A percentile compares a stretch with the other conserved stretches of the same genome.
phyloP scores from a whole-genome alignment of 1,140 invertebrate genomes.

The Bombus sibiricus region DNA sequence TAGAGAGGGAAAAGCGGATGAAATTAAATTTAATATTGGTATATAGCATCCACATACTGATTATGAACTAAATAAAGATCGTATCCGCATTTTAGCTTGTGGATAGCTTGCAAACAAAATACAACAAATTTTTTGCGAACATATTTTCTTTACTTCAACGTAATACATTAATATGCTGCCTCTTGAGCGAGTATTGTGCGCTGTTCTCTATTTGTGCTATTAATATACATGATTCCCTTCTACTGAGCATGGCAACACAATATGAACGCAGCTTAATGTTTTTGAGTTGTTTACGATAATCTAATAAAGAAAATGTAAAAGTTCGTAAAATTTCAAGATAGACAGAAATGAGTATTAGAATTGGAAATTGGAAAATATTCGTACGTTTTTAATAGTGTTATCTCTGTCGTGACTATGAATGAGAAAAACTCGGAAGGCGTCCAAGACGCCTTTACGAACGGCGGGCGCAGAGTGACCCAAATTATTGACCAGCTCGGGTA shows the following conservation, averaged over 20 bases:
- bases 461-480: slow-evolving; percentile 89
- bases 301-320: neutral
- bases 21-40: neutral
- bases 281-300: neutral
- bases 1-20: neutral
- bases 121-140: no score
- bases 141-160: no score
- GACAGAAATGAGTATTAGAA: neutral
- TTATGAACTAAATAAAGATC: no score
- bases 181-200: no score
- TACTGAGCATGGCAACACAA: neutral
- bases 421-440: slow-evolving; percentile 87
- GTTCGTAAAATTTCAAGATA: neutral
- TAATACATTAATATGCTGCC: no score
- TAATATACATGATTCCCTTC: no score
- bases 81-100: no score
- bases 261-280: neutral
- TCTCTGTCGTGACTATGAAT: slow-evolving; percentile 82
- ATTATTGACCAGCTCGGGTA: slow-evolving; percentile 88
- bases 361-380: neutral
- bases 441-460: slow-evolving; percentile 88
- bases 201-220: no score
- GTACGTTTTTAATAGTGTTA: slow-evolving; percentile 70
- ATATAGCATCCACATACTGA: neutral
- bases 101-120: no score